Evolutionary conservation across 2,888 invertebrate species (phyloP), one percentile per base, ranked within the genome.

Genomic region (Eudasyphora cyanicolor): DNA sequence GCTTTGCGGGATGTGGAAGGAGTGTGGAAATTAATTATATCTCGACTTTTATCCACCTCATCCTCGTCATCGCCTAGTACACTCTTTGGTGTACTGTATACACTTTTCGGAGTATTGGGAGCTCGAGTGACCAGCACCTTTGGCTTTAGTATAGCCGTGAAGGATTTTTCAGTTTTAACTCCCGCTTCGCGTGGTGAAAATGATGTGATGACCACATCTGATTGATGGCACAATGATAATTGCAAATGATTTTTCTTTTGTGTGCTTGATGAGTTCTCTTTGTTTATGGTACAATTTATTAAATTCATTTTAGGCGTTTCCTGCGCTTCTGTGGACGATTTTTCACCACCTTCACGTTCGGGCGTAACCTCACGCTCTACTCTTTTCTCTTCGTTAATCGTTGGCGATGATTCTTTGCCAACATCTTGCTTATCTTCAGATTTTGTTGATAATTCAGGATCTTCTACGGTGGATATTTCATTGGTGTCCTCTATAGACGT

Each of bases 151-250:
- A 92, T 79, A n/a, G 87, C 81, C 1, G 90, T 89, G 74, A 91
- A 92, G 0, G 92, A 90, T 73, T 89, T 90, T 74, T 90, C 89
- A 49, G 87, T 86, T 60, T 88, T 89, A 4, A 89, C 87, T 12
- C 89, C 89, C 0, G 89, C 88, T 80, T 89, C 87, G 2, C 89
- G 89, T 0, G 92, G 92, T 10, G 92, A 91, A 85, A 89, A 92
- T 0, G 92, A 92, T 2, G 92, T 92, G 29, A 91, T 88, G 12
- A 90, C 89, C 24, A 90, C 84, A 70, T 90, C 91, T 1, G 91
- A 91, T 21, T 86, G 88, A 21, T 87, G 84, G 54, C 86, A 86
- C 71, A 82, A 73, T 24, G 77, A 74, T 12, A 85, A 62, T 29
- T 82, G 35, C 54, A 76, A 67, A 14, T 77, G 76, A 49, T 75